Conservation (phyloP, 2,113 vertebrate genomes). For the Grammomys surdaster region DNA sequence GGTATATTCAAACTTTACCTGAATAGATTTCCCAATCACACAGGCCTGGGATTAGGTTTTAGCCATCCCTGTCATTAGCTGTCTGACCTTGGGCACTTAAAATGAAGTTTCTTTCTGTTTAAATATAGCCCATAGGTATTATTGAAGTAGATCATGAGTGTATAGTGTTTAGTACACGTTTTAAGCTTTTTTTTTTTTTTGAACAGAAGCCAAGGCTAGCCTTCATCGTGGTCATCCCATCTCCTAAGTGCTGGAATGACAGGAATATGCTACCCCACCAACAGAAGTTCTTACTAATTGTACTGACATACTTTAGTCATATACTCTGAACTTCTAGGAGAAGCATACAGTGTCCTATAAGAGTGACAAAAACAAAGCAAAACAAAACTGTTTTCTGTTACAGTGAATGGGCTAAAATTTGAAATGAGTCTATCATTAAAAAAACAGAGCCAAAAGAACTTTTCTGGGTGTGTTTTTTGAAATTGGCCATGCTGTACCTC, state of each 20-base stretch:
- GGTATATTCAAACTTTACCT: not conserved
- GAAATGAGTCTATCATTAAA: constrained; percentile 37
- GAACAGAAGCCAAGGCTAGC: not conserved
- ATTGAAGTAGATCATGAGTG: constrained; percentile 48
- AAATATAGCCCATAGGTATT: not conserved
- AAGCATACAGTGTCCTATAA: not conserved
- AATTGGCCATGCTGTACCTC: not conserved
- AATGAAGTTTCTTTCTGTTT: constrained; percentile 13
- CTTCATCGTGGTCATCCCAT: not conserved
- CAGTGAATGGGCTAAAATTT: constrained; percentile 37
- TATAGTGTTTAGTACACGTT: not conserved
- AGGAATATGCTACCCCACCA: not conserved
- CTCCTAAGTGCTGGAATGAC: not conserved
- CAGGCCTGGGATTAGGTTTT: constrained; percentile 32
- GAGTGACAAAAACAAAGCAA: not conserved
- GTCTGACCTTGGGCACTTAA: constrained; percentile 27
- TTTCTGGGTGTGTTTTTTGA: not conserved
- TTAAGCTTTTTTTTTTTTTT: not conserved
- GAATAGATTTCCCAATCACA: not conserved
- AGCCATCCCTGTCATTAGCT: not conserved
- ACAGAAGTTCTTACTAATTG: not conserved
- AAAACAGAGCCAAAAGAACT: not conserved
- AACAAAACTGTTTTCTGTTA: not conserved
- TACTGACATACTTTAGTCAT: not conserved
- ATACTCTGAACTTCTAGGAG: constrained; percentile 37